These are phyloP conservation scores for Parazoanthus darwini DNA, from an alignment of 92 coral and sea anemone species.

Conservation along the genomic window DNA sequence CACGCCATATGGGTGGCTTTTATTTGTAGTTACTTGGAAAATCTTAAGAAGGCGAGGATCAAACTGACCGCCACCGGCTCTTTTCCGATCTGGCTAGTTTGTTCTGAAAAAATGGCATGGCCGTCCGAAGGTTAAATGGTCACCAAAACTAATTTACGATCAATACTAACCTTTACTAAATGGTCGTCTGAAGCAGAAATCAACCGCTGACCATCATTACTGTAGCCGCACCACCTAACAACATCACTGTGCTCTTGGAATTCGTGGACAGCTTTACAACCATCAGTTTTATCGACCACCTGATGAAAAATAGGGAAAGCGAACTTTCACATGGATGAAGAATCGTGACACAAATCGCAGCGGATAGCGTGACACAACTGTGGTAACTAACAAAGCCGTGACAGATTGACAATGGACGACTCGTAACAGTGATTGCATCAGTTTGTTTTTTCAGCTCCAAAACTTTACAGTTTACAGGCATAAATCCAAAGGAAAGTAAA, in stretches of 20 bases:
- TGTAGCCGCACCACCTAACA: conserved; percentile 74
- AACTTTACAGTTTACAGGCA: too few species aligned
- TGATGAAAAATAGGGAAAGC: not conserved
- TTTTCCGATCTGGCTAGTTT: too few species aligned
- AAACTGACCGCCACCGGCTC: too few species aligned
- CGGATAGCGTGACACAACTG: not conserved
- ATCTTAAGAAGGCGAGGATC: too few species aligned
- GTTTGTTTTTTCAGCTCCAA: too few species aligned
- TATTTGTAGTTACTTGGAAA: too few species aligned
- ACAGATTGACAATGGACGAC: not conserved
- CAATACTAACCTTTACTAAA: conserved; percentile 66
- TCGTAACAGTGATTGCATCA: not conserved
- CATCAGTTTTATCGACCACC: conserved; percentile 5
- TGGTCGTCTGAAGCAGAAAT: conserved; percentile 87
- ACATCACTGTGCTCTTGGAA: conserved; percentile 62
- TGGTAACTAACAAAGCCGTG: not conserved
- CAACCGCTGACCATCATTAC: conserved; percentile 57
- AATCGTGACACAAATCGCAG: not conserved
- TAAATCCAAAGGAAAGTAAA: too few species aligned
- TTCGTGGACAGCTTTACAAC: conserved; percentile 46
- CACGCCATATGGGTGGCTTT: too few species aligned
- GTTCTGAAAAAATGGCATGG: too few species aligned
- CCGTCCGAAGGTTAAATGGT: too few species aligned
- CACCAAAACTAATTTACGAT: not conserved
- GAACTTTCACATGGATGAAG: not conserved